Evolutionary conservation across 2,113 vertebrate genomes (phyloP), one percentile per base, ranked within the genome.

Genomic region (Pavo muticus): DNA sequence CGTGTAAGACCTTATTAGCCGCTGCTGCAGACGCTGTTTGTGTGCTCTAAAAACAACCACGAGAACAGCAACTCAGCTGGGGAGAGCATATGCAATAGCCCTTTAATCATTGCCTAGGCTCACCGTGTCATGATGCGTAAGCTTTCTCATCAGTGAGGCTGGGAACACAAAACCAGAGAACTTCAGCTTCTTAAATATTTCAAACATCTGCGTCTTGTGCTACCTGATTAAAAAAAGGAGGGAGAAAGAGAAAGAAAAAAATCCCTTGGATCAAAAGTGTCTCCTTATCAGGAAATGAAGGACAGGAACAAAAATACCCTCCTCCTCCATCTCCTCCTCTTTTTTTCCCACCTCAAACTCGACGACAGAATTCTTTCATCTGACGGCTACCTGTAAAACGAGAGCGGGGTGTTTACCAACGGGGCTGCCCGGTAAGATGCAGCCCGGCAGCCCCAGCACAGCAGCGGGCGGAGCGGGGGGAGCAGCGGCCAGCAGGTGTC

Each of bases 61-160:
- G 20, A 94, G 94, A 97, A 86, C 79, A 96, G 78, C 90, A 90
- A 44, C 95, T 95, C 86, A 95, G 93, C 92, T 86, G 87, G 95
- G 95, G 87, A 96, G 85, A 73, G 93, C 73, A 94, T 87, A 87
- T 91, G 94, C 85, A 84, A 85, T 70, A 85, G 60, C 64, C 56
- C 95, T 95, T 96, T 95, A 93, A 93, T 92, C 88, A 87, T 94
- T 95, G 94, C 84, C 96, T 96, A 47, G 74, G 24, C 83, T 96
- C 84, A 76, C 94, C 80, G 45, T 96, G 91, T 90, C 94, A 65
- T 52, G 69, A 42, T 82, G 35, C 5, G 78, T 90, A 95, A 84
- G 92, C 88, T 87, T 91, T 94, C 81, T 95, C 88, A 95, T 81
- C 77, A 96, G 56, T 77, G 88, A 97, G 60, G 91, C 60, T 86